Evolutionary conservation across 2,113 vertebrate species (phyloP), one percentile per base, ranked within the genome.

Genomic region (Eptesicus fuscus): DNA sequence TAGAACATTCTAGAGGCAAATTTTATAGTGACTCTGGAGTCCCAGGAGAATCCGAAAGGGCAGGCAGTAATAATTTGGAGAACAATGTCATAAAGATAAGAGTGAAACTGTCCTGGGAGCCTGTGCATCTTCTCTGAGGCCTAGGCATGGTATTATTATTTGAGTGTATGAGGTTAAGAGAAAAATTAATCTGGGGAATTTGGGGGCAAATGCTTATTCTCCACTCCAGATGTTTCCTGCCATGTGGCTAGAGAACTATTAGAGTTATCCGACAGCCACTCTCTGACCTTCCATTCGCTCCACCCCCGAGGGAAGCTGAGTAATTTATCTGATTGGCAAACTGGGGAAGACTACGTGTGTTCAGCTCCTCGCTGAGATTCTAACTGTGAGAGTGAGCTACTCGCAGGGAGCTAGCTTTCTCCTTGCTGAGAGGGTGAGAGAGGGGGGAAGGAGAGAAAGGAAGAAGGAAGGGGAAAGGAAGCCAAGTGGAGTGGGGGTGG

Each of bases 401-500:
- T 79, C 53, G 4, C 25, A 76, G 18, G 59, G 10, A 61, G 28
- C 5, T 37, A 47, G 23, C 4, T 53, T 65, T 93, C 17, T 51
- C 14, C 8, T 71, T 88, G 35, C 8, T 47, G 25, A 32, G 1
- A 30, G 12, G 1, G 1, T 53, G 1, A 9, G 83, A 44, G 56
- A 20, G 4, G 4, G 4, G 2, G 14, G 35, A n/a, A 80, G 44
- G 28, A n/a, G 8, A 35, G 23, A 47, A 51, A 51, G 11, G 1
- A 0, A 67, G 9, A 6, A 63, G 16, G 37, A 17, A 42, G 37
- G 37, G 9, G 22, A 25, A 37, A 1, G 3, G 30, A 14, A n/a
- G 1, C 1, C 8, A n/a, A 61, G 30, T 51, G 40, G 8, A 23
- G 1, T 42, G 0, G 1, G 14, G 4, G 12, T 47, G 1, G n/a